Evolutionary conservation across 2,888 invertebrate species (phyloP), one percentile per base, ranked within the genome.

Genomic region (Pheosia gnoma): DNA sequence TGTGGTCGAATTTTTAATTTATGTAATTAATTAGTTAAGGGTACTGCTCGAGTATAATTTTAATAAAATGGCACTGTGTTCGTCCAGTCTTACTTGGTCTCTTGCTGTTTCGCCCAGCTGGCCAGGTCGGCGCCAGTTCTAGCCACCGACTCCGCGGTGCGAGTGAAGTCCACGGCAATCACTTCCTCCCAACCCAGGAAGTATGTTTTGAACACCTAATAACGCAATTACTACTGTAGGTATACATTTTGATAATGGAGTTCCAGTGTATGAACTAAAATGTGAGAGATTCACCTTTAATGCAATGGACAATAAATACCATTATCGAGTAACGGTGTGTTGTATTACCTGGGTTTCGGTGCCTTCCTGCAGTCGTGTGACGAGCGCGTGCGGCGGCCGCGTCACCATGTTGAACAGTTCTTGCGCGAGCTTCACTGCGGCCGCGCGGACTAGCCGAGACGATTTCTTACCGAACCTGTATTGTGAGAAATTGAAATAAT

Each of bases 171-270:
- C 7, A 99, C 99, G 0, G 98, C 99, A 78, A 99, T 98, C 25
- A 99, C 98, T 90, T 99, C 99, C 85, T 99, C 99, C 99, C 99
- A 99, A 8, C 98, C 99, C 57, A 95, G 91, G 91, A 99, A 99
- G 90, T 99, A 99, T 0, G 97, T 97, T 90, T 99, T 99, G 92
- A 99, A 99, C 72, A 99, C 96, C 95, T 97, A 75, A 51, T 2
- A 4, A 57, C 4, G 11, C 11, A 47, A n/a, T 47, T 47, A 43
- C 43, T 43, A 8, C 1, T 8, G 0, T 43, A 25, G 25, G 25
- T 25, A 25, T 25, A 25, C 25, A 25, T 25, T 25, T 25, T 0
- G 25, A 25, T 25, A 2, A 25, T 25, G 25, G 25, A 25, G 25
- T 25, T 25, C 25, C 2, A 25, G 2, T 25, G 25, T 25, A 25